Evolutionary conservation across 2,797 vertebrate genomes (phyloP), one percentile per base, ranked within the genome.

Genomic region (Ctenochaetus hawaiiensis): DNA sequence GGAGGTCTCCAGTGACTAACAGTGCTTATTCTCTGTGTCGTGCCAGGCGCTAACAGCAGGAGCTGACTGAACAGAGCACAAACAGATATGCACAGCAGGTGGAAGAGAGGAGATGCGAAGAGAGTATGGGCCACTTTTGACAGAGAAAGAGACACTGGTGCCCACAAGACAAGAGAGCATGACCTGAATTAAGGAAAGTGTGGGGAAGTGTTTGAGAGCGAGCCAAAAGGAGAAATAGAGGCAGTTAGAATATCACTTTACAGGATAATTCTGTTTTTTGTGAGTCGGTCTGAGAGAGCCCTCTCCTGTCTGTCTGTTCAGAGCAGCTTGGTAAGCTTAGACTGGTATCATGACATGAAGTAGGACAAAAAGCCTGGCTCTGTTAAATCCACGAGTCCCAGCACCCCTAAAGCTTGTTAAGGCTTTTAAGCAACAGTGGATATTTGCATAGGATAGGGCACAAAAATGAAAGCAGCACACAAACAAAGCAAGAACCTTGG

Each of bases 1-100:
- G 62, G 83, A 83, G 88, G 84, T 91, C 87, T 81, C 81, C 30
- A 59, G 81, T 89, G 91, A 89, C 88, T 89, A 90, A 91, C 81
- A 69, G 81, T 72, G 80, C 82, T 89, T 78, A 89, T 91, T 88
- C 70, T 82, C 51, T 75, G 77, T 78, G 85, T 77, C 51, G 66
- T 85, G 76, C 85, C 60, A 65, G 75, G 78, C 68, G 2, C 74
- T 57, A 78, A 66, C 88, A 87, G 84, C 77, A 78, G 75, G 65
- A 87, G 83, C 85, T 72, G 85, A 86, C 82, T 72, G 79, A 85
- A 81, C 73, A 68, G 82, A 89, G 76, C 57, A 73, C 76, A 79
- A 77, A 88, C 76, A 83, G 86, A 89, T 78, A 82, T 89, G 87
- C 84, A 72, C 87, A 88, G 89, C 80, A 85, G 89, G 88, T 83